A percentile compares a stretch with the other conserved stretches of the same genome.
Evolutionary conservation across 2,797 vertebrate genomes (phyloP).

Genomic region (Phataginus tricuspis): DNA sequence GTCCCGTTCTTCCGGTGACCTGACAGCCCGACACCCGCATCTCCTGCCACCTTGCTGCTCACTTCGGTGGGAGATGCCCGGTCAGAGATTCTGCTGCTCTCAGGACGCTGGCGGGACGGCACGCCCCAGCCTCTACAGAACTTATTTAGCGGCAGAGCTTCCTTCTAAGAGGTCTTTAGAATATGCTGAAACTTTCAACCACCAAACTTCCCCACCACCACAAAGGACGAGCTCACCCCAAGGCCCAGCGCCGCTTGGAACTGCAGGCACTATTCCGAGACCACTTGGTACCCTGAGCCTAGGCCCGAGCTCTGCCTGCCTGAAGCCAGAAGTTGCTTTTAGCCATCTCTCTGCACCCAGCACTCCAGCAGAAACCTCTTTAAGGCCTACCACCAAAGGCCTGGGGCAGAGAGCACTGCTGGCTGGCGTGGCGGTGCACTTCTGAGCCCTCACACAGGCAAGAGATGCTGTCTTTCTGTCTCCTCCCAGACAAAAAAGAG

Average conservation of each 20-base stretch:
- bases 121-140: not conserved
- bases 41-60: not conserved
- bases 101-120: too few species aligned
- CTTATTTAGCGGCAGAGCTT: not conserved
- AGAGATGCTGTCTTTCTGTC: not conserved
- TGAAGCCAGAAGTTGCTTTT: not conserved
- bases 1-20: too few species aligned
- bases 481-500: not conserved
- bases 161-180: not conserved
- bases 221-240: not conserved
- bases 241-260: not conserved
- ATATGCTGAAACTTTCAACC: not conserved
- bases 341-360: not conserved
- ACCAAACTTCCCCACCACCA: not conserved
- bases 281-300: not conserved
- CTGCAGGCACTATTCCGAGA: not conserved
- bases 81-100: not conserved
- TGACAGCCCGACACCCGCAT: not conserved
- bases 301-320: not conserved
- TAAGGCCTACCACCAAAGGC: not conserved
- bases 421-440: too few species aligned
- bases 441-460: too few species aligned
- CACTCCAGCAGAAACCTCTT: not conserved
- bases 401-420: not conserved
- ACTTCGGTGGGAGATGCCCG: not conserved